phyloP scores from a whole-genome alignment of 35 echinoderm and acorn worm species.

The Eucidaris tribuloides region DNA sequence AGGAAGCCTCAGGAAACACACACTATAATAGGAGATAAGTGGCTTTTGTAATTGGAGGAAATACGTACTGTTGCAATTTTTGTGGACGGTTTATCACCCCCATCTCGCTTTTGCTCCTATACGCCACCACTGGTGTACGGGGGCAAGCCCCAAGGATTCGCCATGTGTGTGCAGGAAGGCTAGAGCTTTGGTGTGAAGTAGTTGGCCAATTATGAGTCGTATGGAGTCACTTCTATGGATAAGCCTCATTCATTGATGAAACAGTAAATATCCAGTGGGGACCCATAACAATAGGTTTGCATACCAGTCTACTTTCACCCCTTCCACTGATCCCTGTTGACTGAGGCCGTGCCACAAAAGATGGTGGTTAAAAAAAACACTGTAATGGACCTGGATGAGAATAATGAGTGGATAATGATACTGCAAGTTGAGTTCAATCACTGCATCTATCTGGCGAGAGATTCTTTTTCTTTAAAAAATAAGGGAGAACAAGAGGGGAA shows the following conservation, averaged over 20 bases:
- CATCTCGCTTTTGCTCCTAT: no score
- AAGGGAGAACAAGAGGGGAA: not conserved
- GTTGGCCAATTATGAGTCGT: slow-evolving; percentile 7
- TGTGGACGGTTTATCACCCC: no score
- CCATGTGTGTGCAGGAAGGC: no score
- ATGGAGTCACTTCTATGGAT: not conserved
- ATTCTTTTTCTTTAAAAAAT: slow-evolving; percentile 2
- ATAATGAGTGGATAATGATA: slow-evolving; percentile 27
- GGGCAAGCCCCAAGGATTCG: no score
- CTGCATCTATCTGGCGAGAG: not conserved
- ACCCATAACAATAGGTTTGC: not conserved
- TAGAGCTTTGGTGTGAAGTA: no score
- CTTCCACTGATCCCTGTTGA: not conserved
- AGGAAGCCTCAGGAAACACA: not conserved
- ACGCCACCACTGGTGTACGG: no score
- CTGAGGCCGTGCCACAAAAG: not conserved
- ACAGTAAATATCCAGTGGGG: slow-evolving; percentile 9
- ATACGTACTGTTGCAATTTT: slow-evolving; percentile 21
- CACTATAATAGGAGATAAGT: slow-evolving; percentile 25
- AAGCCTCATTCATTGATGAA: slow-evolving; percentile 3
- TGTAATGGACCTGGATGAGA: slow-evolving; percentile 11
- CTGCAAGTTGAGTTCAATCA: not conserved
- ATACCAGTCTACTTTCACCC: not conserved
- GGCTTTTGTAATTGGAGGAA: slow-evolving; percentile 40
- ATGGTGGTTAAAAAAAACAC: slow-evolving; percentile 16